Evolutionary conservation across 2,113 vertebrate species (phyloP), one percentile per base, ranked within the genome.

Genomic region (Cnemophilus loriae): DNA sequence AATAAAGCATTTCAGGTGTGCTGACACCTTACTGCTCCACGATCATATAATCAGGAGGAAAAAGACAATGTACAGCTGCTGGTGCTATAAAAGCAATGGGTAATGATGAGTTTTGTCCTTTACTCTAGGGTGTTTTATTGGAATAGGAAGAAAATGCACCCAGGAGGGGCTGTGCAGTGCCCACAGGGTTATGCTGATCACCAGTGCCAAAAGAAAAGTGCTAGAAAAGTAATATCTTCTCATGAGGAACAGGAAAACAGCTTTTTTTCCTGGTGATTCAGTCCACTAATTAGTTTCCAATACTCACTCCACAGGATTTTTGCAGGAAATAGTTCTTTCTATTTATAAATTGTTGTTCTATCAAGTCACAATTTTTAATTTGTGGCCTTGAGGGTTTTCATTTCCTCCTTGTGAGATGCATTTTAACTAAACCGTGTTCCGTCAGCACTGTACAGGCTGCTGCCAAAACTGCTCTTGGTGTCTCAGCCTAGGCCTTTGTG

Each of bases 271-370:
- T 77, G 19, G 26, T 84, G 93, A 84, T 90, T 97, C 93, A 35
- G 35, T 84, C 82, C 50, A 33, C 90, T 96, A 95, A 97, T 97
- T 92, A 96, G 95, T 94, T 90, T 76, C 80, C 93, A 89, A 17
- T 73, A 81, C 73, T 84, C 55, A 73, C 42, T 79, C 65, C 89
- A 23, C 83, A 50, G 37, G 65, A 79, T 92, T 78, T 65, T 73
- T 56, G n/a, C 84, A 78, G 92, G 95, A 96, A 96, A 94, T 83
- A 73, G 91, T 32, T 85, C 63, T 91, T 80, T 92, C 90, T 90
- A 79, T 96, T 77, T 89, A 85, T 93, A 83, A 83, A 70, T 68
- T 68, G 82, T 77, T 84, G 56, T 93, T 93, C 83, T 95, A 14
- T 92, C 91, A 93, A 94, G 79, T 81, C 88, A 70, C 70, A 42